These are phyloP conservation scores for Hetaerina americana DNA, from an alignment of 1,140 invertebrate genomes.

Conservation along the genomic window DNA sequence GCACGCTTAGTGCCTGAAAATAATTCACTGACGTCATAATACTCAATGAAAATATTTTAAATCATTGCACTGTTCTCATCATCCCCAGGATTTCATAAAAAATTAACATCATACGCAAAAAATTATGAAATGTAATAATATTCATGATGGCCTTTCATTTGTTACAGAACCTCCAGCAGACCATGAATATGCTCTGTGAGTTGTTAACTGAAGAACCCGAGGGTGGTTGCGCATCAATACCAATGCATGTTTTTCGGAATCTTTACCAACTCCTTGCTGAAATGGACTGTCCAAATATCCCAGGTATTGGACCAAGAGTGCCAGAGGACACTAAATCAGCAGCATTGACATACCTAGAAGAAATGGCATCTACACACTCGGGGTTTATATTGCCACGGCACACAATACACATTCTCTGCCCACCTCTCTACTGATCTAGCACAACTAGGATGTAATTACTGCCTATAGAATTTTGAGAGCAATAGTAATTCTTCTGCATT, in stretches of 20 bases:
- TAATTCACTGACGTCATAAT: no score
- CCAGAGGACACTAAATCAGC: conserved; percentile 21
- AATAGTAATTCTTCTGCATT: no score
- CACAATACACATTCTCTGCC: conserved; percentile 28
- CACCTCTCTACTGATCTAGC: conserved; percentile 20
- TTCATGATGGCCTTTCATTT: conserved; percentile 6
- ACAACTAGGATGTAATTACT: no score
- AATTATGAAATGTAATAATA: conserved; percentile 2
- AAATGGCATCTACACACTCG: conserved; percentile 25
- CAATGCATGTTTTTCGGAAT: conserved; percentile 45
- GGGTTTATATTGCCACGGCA: conserved; percentile 28
- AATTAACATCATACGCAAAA: not conserved
- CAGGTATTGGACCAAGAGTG: conserved; percentile 27
- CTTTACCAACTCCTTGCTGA: conserved; percentile 55
- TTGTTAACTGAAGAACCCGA: conserved; percentile 67
- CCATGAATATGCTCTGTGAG: conserved; percentile 70
- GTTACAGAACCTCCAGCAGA: conserved; percentile 53
- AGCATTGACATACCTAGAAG: conserved; percentile 24
- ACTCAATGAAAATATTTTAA: no score
- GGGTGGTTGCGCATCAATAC: conserved; percentile 60
- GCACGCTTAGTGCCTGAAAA: no score
- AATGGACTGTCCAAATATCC: conserved; percentile 39
- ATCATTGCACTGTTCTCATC: no score
- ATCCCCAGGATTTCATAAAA: not conserved
- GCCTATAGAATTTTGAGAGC: no score